phyloP scores from a whole-genome alignment of 2,888 invertebrate genomes.

The Hypena proboscidalis region DNA sequence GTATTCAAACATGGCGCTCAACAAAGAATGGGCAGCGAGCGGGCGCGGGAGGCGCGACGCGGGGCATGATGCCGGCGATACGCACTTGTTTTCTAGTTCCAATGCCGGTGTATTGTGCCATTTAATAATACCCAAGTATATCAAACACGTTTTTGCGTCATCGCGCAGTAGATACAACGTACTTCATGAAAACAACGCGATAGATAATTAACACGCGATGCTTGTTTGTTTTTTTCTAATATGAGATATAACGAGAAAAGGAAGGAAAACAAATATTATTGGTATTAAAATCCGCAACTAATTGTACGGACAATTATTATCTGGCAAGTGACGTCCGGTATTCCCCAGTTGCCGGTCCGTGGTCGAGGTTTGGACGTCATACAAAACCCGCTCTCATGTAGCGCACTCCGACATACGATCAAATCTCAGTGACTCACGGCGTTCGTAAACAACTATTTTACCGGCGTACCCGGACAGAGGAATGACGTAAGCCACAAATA shows the following conservation, averaged over 20 bases:
- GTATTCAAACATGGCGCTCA: slow-evolving; percentile 20
- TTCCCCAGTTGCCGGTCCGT: slow-evolving; percentile 56
- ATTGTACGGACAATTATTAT: slow-evolving; percentile 42
- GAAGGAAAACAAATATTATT: too few relatives aligned
- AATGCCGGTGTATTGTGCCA: slow-evolving; percentile 35
- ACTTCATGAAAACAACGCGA: slow-evolving; percentile 57
- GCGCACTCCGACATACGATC: slow-evolving; percentile 55
- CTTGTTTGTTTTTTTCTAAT: too few relatives aligned
- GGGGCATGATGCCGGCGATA: too few relatives aligned
- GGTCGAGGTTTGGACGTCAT: slow-evolving; percentile 28
- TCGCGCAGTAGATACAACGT: slow-evolving; percentile 36
- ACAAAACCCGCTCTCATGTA: slow-evolving; percentile 52
- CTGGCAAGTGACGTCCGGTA: slow-evolving; percentile 61
- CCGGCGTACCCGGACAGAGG: slow-evolving; percentile 44
- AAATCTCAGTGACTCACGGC: slow-evolving; percentile 63
- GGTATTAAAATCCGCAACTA: slow-evolving; percentile 19
- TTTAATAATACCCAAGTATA: slow-evolving; percentile 37
- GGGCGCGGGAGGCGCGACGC: too few relatives aligned
- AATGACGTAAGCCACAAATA: slow-evolving; percentile 46
- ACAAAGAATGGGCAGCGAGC: slow-evolving; percentile 30
- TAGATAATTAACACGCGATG: slow-evolving; percentile 41
- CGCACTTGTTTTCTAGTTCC: slow-evolving; percentile 45
- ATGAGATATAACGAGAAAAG: too few relatives aligned
- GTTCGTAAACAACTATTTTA: slow-evolving; percentile 56
- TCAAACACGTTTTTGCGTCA: slow-evolving; percentile 54